Conservation (phyloP, 2,113 vertebrate species). For the Caranx ignobilis region DNA sequence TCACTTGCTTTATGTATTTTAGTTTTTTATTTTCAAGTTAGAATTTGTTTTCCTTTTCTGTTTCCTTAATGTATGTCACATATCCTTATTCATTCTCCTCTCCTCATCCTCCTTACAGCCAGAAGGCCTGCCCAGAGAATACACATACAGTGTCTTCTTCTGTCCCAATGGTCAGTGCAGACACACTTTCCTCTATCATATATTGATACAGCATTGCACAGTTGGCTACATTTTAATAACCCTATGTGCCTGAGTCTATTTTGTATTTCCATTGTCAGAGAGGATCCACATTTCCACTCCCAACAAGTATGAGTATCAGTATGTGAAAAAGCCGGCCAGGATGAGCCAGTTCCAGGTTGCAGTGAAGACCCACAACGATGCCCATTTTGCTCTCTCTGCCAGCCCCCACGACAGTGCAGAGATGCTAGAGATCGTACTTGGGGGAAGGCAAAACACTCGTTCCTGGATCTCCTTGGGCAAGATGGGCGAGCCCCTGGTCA, state of each 20-base stretch:
- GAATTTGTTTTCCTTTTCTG: not conserved
- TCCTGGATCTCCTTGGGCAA: constrained; percentile 92
- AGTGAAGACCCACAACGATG: constrained; percentile 92
- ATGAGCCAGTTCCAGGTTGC: constrained; percentile 89
- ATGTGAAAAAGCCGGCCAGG: constrained; percentile 89
- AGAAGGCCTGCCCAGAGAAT: constrained; percentile 90
- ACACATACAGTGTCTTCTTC: constrained; percentile 96
- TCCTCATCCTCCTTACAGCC: constrained; percentile 82
- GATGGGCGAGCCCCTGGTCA: constrained; percentile 90
- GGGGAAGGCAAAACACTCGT: constrained; percentile 90
- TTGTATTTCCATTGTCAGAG: constrained; percentile 82
- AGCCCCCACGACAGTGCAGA: constrained; percentile 90
- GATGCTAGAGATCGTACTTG: constrained; percentile 92
- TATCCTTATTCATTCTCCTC: constrained; percentile 26
- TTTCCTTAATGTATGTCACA: not conserved
- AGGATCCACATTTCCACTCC: constrained; percentile 96
- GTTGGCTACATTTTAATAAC: not conserved
- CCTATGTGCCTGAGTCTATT: not conserved
- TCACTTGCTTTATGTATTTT: not conserved
- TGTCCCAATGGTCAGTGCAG: constrained; percentile 90
- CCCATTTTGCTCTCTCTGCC: constrained; percentile 89
- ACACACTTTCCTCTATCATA: not conserved
- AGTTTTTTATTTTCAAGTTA: not conserved
- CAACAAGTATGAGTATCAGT: constrained; percentile 96
- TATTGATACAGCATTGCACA: not conserved